These are phyloP conservation scores for Lordiphosa stackelbergi DNA, from an alignment of 1,140 invertebrate species.

Conservation along the genomic window DNA sequence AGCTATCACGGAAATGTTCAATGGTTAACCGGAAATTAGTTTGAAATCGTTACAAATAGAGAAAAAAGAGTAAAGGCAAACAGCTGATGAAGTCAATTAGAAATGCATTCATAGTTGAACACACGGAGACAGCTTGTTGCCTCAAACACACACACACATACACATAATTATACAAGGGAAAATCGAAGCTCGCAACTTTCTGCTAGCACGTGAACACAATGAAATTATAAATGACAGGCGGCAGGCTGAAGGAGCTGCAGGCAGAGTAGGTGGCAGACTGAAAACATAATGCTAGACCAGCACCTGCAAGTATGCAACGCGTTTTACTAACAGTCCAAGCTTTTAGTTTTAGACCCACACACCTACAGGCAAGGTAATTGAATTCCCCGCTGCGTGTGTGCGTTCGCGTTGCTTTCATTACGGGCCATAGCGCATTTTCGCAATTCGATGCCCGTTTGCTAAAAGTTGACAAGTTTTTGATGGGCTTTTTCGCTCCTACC, in stretches of 20 bases:
- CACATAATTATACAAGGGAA: neutral
- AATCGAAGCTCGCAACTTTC: conserved; percentile 18
- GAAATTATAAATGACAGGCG: conserved; percentile 44
- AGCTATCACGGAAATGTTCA: no score
- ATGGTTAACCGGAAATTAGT: no score
- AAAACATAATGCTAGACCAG: conserved; percentile 2
- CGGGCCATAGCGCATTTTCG: conserved; percentile 4
- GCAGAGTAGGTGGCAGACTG: neutral
- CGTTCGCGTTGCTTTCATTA: conserved; percentile 1
- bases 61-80: neutral
- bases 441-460: conserved; percentile 6
- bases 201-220: conserved; percentile 11
- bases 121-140: conserved; percentile 2
- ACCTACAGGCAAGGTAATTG: conserved; percentile 22
- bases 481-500: neutral
- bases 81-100: conserved; percentile 40
- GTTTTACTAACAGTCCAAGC: conserved; percentile 7
- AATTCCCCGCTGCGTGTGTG: conserved; percentile 18
- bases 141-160: conserved; percentile 1
- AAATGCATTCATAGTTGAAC: conserved; percentile 34
- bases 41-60: neutral
- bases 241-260: conserved; percentile 10
- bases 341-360: conserved; percentile 3
- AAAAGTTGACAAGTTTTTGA: conserved; percentile 2
- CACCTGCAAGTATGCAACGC: conserved; percentile 39